phyloP scores from a whole-genome alignment of 2,113 vertebrate species.

The Labeo rohita region DNA sequence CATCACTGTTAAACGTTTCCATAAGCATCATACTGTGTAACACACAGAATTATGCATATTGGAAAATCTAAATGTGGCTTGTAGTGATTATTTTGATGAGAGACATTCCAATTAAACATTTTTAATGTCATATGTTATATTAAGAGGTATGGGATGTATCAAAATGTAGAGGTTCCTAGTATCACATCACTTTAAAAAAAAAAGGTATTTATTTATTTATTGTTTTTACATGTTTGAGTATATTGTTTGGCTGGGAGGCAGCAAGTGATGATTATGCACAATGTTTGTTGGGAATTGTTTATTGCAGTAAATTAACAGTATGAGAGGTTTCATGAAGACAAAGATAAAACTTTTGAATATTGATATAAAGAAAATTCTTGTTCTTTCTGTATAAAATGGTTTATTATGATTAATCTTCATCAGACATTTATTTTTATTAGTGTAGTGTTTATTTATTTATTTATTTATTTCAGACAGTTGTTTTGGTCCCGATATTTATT shows the following conservation, averaged over 20 bases:
- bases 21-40: not conserved
- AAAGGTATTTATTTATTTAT: not conserved
- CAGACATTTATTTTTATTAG: slow-evolving; percentile 68
- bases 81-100: not conserved
- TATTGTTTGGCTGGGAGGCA: not conserved
- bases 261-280: not conserved
- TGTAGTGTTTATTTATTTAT: slow-evolving; percentile 41
- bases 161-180: not conserved
- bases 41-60: not conserved
- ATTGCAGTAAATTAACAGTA: not conserved
- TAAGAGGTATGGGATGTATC: not conserved
- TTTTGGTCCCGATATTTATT: not conserved
- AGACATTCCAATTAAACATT: not conserved
- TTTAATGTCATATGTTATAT: not conserved
- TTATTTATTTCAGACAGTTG: slow-evolving; percentile 20
- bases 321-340: not conserved
- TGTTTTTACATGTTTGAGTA: not conserved
- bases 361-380: not conserved
- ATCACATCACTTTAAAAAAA: not conserved
- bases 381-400: not conserved
- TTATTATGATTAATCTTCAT: not conserved
- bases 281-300: not conserved
- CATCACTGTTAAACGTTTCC: not conserved
- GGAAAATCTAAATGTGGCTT: not conserved
- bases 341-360: not conserved